phyloP scores from a whole-genome alignment of 37 sponge, comb jelly and placozoan genomes.

The Geodia barretti region DNA sequence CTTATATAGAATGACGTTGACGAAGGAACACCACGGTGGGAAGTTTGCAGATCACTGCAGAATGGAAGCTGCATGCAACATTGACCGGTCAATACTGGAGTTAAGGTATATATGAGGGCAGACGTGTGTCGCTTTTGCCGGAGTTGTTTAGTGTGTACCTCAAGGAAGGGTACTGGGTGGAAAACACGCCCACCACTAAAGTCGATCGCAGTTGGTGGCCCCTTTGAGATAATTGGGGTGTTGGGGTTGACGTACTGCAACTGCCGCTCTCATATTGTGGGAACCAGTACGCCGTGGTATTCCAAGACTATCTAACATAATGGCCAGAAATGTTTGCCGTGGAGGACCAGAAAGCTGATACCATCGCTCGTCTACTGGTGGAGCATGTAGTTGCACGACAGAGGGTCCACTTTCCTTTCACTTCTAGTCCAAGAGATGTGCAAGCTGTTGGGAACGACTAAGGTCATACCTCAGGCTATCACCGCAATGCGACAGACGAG shows the following conservation, averaged over 20 bases:
- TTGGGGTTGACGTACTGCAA: slow-evolving; percentile 60
- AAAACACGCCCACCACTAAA: slow-evolving; percentile 10
- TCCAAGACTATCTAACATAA: slow-evolving; percentile 53
- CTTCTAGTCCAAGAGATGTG: slow-evolving; percentile 29
- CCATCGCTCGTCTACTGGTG: slow-evolving; percentile 43
- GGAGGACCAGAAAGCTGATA: slow-evolving; percentile 33
- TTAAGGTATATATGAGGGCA: too few species aligned
- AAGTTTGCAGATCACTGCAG: slow-evolving; percentile 34
- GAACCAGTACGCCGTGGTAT: slow-evolving; percentile 51
- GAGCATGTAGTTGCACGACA: too few species aligned
- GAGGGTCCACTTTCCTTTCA: slow-evolving; percentile 44
- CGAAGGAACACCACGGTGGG: slow-evolving; percentile 17
- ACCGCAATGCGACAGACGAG: slow-evolving; percentile 46
- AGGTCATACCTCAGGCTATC: slow-evolving; percentile 39
- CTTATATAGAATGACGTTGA: neutral
- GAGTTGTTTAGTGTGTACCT: slow-evolving; percentile 40
- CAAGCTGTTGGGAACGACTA: slow-evolving; percentile 11
- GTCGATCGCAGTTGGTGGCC: slow-evolving; percentile 53
- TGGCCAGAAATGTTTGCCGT: slow-evolving; percentile 14
- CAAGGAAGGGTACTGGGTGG: slow-evolving; percentile 23
- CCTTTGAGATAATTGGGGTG: slow-evolving; percentile 42
- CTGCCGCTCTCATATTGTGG: slow-evolving; percentile 24
- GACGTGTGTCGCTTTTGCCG: slow-evolving; percentile 32
- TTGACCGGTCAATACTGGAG: too few species aligned
- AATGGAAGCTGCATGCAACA: too few species aligned